phyloP scores from a whole-genome alignment of 2,113 vertebrate species.

The Trinectes maculatus region DNA sequence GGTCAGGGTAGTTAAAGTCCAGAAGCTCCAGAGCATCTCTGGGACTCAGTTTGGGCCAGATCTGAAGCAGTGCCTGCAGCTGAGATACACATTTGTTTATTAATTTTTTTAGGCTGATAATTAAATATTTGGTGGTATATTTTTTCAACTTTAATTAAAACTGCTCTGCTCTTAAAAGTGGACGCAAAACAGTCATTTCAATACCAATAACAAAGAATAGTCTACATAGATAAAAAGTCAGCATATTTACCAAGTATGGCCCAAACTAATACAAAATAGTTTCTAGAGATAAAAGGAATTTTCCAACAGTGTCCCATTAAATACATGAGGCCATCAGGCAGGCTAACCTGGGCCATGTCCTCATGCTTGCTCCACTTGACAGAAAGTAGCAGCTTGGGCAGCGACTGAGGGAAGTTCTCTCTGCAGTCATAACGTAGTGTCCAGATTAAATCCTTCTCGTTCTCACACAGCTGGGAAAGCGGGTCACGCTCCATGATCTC shows the following conservation, averaged over 20 bases:
- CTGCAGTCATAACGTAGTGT: constrained; percentile 93
- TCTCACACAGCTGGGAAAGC: constrained; percentile 96
- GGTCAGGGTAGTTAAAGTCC: constrained; percentile 98
- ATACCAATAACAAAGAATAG: neutral
- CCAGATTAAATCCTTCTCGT: constrained; percentile 99
- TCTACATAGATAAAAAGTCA: too few relatives aligned
- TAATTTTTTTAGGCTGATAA: too few relatives aligned
- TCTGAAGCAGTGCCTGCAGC: constrained; percentile 97
- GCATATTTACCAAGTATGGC: too few relatives aligned
- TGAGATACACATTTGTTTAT: constrained; percentile 57
- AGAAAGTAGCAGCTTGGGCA: constrained; percentile 95
- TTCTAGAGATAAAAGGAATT: too few relatives aligned
- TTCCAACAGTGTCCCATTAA: too few relatives aligned
- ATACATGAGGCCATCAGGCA: too few relatives aligned
- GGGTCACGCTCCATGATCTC: constrained; percentile 99
- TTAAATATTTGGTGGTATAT: neutral
- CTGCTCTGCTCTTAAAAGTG: neutral
- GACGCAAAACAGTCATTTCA: neutral
- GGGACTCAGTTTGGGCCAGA: constrained; percentile 94
- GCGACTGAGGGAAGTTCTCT: constrained; percentile 94
- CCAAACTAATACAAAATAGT: too few relatives aligned
- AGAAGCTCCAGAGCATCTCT: constrained; percentile 94
- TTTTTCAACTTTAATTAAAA: neutral
- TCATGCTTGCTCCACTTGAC: constrained; percentile 99
- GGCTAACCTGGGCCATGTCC: constrained; percentile 95